Evolutionary conservation across 2,888 invertebrate genomes (phyloP), one percentile per base, ranked within the genome.

Genomic region (Nipponacmea schrenckii): DNA sequence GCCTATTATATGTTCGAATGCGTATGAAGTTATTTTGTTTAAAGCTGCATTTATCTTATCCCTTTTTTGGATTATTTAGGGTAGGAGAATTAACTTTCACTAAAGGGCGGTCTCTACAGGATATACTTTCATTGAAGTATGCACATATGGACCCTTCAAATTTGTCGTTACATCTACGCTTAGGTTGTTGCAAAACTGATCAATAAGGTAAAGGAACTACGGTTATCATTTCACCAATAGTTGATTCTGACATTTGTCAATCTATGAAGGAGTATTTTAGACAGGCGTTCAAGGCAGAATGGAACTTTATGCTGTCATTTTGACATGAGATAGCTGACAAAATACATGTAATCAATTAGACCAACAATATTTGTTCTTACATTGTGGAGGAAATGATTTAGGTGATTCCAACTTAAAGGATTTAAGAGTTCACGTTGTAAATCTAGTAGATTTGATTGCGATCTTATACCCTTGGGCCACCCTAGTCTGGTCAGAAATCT

Each of bases 21-120:
- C n/a, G 7, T 69, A 64, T 48, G 69, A 69, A 48, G 27, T 45
- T 26, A 45, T 26, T 20, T 26, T 69, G 48, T 69, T 69, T 46
- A n/a, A 24, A 26, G 44, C 69, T 1, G 69, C 69, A 62, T 69
- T 56, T 46, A 39, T 24, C n/a, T 4, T 69, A 44, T 62, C 69
- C n/a, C 8, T 69, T 69, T 17, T 69, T 69, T 8, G 63, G 69
- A 8, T 62, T 69, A 15, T 69, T 69, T 46, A 15, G 69, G 14
- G 45, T 77, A 14, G 72, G 69, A n/a, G 77, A 76, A 44, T 71
- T 76, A 63, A 62, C 45, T 7, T n/a, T 39, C 2, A 44, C 26
- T 14, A 44, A 45, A 4, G 65, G 46, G 7, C 24, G 14, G 31
- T 15, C 14, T 15, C 17, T 50, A 15, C 10, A 50, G 7, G 50